These are phyloP conservation scores for Chaenogobius annularis DNA, from an alignment of 2,113 vertebrate species.

Conservation along the genomic window DNA sequence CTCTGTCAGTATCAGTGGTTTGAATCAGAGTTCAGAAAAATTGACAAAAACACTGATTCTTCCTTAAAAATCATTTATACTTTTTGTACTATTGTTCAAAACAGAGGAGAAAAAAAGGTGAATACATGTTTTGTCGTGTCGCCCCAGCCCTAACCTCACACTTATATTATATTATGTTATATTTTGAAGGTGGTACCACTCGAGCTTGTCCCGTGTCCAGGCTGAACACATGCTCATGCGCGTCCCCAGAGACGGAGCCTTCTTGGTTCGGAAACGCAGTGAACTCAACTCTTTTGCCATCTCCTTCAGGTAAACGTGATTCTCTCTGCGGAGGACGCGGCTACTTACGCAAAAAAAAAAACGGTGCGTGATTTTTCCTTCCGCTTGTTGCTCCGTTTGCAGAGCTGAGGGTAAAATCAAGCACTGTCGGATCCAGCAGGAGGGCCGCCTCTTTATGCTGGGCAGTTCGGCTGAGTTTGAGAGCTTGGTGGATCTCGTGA, in stretches of 20 bases:
- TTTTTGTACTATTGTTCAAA: no score
- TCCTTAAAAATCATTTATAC: no score
- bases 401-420: conserved; percentile 90
- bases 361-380: no score
- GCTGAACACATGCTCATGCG: conserved; percentile 89
- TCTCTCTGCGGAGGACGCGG: no score
- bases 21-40: background rate
- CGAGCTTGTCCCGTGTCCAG: conserved; percentile 82
- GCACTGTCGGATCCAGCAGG: conserved; percentile 88
- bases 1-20: background rate
- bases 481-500: conserved; percentile 85
- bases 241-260: conserved; percentile 84
- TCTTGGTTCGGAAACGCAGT: conserved; percentile 83
- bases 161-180: background rate
- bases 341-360: background rate
- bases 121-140: no score
- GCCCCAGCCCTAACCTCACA: background rate
- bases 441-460: conserved; percentile 86
- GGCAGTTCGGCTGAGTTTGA: conserved; percentile 87
- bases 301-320: conserved; percentile 80
- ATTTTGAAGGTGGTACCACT: conserved; percentile 82
- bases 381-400: background rate
- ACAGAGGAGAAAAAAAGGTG: no score
- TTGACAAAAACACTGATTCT: no score
- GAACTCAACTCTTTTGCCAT: conserved; percentile 85